Percentiles rank a stretch among this genome's conserved stretches.
Evolutionary conservation across 2,888 invertebrate genomes (phyloP).

Genomic region (Hoplodrina ambigua): DNA sequence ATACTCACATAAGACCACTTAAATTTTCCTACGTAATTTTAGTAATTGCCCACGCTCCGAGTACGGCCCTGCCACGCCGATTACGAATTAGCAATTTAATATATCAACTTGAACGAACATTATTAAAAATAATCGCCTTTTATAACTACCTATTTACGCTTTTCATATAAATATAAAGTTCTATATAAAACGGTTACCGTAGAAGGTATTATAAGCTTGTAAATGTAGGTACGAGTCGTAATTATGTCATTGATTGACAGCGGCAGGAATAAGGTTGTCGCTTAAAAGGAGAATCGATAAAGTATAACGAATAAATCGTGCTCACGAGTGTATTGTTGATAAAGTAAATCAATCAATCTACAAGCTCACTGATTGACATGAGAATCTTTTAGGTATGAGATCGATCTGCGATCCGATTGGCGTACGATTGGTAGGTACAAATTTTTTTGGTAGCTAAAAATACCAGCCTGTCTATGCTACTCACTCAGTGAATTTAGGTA

Average conservation of each 20-base stretch:
- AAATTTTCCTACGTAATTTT: constrained; percentile 24
- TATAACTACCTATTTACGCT: constrained; percentile 59
- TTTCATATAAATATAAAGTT: constrained; percentile 35
- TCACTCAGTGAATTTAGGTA: too few species aligned
- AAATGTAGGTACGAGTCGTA: constrained; percentile 35
- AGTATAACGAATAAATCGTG: constrained; percentile 17
- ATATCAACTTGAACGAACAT: constrained; percentile 32
- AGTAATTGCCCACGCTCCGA: constrained; percentile 26
- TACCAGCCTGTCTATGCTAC: too few species aligned
- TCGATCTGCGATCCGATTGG: constrained; percentile 13
- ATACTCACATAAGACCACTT: constrained; percentile 38
- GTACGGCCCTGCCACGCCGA: constrained; percentile 32
- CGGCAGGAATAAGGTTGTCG: constrained; percentile 35
- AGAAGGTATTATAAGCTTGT: constrained; percentile 45
- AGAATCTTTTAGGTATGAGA: constrained; percentile 2
- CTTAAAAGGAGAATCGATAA: constrained; percentile 31
- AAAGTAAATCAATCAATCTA: constrained; percentile 31
- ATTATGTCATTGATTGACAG: constrained; percentile 63
- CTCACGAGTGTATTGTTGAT: constrained; percentile 15
- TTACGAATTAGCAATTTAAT: constrained; percentile 51
- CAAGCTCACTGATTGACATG: constrained; percentile 23
- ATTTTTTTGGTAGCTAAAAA: neutral
- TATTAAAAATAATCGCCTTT: constrained; percentile 64
- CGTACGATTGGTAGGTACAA: neutral
- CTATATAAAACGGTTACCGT: constrained; percentile 34